Conservation (phyloP, 2,888 invertebrate genomes). For the Papilio demoleus region DNA sequence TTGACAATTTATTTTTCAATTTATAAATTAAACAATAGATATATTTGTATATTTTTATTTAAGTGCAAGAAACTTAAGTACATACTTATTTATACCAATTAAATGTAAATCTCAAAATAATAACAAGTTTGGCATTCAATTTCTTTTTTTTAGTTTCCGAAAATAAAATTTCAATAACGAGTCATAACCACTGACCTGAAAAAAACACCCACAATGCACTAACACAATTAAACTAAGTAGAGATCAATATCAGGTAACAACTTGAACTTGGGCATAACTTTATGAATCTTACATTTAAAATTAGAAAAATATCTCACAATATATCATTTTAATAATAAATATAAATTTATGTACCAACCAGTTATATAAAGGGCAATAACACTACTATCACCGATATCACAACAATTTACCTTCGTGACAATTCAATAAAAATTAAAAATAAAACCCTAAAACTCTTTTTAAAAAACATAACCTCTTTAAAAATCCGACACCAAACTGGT, state of each 20-base stretch:
- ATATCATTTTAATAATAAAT: slow-evolving; percentile 51
- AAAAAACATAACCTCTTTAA: neutral
- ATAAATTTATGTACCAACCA: slow-evolving; percentile 54
- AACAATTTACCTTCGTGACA: slow-evolving; percentile 41
- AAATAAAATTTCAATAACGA: slow-evolving; percentile 61
- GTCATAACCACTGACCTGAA: slow-evolving; percentile 52
- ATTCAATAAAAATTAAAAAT: slow-evolving; percentile 3
- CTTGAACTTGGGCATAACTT: slow-evolving; percentile 51
- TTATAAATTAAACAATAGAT: neutral
- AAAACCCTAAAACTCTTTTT: slow-evolving; percentile 5
- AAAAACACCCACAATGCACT: slow-evolving; percentile 61
- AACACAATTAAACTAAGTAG: slow-evolving; percentile 72
- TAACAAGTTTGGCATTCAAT: slow-evolving; percentile 75
- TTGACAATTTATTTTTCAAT: neutral
- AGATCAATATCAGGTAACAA: slow-evolving; percentile 82
- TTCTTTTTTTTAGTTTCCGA: slow-evolving; percentile 51
- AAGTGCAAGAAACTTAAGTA: slow-evolving; percentile 52
- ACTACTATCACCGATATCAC: slow-evolving; percentile 70
- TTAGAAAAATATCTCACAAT: slow-evolving; percentile 49
- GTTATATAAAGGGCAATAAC: slow-evolving; percentile 49
- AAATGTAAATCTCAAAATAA: slow-evolving; percentile 74
- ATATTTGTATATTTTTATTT: slow-evolving; percentile 48
- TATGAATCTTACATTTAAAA: slow-evolving; percentile 43
- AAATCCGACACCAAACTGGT: slow-evolving; percentile 17
- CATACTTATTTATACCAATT: slow-evolving; percentile 48